Base-by-base conservation (phyloP, 2,797 vertebrate genomes). In the Protosalanx chinensis region DNA sequence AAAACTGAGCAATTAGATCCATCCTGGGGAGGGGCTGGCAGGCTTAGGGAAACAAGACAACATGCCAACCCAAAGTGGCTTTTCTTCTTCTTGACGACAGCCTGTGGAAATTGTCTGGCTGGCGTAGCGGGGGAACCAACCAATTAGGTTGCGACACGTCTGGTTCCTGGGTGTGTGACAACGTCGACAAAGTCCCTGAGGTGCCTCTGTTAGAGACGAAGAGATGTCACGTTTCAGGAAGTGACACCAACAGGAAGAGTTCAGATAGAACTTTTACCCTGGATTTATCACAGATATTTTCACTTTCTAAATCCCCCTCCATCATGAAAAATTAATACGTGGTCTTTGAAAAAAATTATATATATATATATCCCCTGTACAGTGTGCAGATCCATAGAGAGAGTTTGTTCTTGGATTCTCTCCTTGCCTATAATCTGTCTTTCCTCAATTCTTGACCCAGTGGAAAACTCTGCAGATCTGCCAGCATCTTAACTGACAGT, bases 401-500 rank as follows among this genome's bases (percentile, higher is more conserved):
- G 67, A 57, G 30, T 4, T 13, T 58, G n/a, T 33, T 57, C 51
- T n/a, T 60, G n/a, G 13, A 62, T 77, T 70, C 59, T 67, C 16
- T 73, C 67, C 75, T 30, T 41, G 7, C 66, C 64, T 77, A 56
- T 78, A 74, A 79, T 80, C 76, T 67, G 67, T 71, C 72, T 76
- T 57, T 53, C 10, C 51, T 41, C 20, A 8, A n/a, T 29, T 67
- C 46, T 30, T 56, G 67, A n/a, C 74, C 35, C 79, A 64, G 61
- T 73, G 69, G 78, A 80, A 23, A 72, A 70, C 4, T 63, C 15
- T 2, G 64, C 64, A 64, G 74, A 73, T 73, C 61, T 79, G 20
- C 69, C 57, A 20, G 60, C 77, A 65, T 64, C 71, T 75, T 68
- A 5, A 70, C 66, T 83, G 86, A 81, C 79, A 77, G 75, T 60